These are phyloP conservation scores for Eristalinus sepulchralis DNA, from an alignment of 2,888 invertebrate species.

Conservation along the genomic window DNA sequence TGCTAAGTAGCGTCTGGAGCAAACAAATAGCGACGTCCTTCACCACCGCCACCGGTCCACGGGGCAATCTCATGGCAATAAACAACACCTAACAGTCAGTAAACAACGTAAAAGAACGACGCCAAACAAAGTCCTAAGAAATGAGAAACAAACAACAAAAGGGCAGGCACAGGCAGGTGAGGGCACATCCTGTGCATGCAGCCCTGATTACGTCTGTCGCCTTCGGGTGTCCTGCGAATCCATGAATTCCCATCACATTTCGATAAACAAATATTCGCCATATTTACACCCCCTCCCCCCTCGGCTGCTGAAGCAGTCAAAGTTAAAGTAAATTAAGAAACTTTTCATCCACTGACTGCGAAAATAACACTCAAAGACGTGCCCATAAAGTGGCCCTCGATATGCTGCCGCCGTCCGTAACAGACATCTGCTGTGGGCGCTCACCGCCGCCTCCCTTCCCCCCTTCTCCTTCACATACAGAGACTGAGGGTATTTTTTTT, in stretches of 20 bases:
- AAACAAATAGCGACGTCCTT: not conserved
- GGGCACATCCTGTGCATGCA: conserved; percentile 18
- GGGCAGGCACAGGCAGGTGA: not conserved
- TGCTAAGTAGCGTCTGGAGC: not conserved
- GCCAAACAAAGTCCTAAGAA: not conserved
- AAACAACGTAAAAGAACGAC: not conserved
- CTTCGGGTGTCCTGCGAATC: conserved; percentile 12
- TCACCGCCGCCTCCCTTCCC: not conserved
- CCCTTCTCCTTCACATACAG: not conserved
- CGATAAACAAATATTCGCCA: conserved; percentile 35
- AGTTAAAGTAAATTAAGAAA: conserved; percentile 47
- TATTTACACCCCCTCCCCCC: not conserved
- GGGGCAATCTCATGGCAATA: conserved; percentile 35
- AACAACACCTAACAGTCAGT: conserved; percentile 38
- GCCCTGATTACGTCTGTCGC: conserved; percentile 25
- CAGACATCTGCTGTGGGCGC: not conserved
- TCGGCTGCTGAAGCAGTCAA: not conserved
- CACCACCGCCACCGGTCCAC: not conserved
- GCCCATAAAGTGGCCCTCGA: conserved; percentile 32
- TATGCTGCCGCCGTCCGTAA: not conserved
- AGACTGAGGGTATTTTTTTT: not conserved
- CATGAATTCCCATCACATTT: conserved; percentile 35
- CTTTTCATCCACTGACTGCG: conserved; percentile 29
- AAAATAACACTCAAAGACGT: conserved; percentile 30
- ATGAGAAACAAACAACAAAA: not conserved